Conservation (phyloP, 2,888 invertebrate genomes). For the Diarsia brunnea region DNA sequence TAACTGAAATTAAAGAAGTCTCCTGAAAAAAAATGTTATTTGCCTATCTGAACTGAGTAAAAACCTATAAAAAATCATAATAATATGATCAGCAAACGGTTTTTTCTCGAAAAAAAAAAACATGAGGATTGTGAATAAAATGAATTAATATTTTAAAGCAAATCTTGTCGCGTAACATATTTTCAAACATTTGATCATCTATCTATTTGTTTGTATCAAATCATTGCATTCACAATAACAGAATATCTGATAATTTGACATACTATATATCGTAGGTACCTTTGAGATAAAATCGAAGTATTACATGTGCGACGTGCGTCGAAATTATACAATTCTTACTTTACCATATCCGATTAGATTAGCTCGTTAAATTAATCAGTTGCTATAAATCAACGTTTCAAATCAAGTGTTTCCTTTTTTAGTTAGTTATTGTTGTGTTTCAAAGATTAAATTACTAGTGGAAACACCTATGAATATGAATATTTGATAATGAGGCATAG, state of each 20-base stretch:
- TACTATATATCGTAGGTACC: constrained; percentile 33
- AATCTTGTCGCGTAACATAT: background rate
- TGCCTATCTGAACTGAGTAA: background rate
- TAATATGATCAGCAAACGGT: constrained; percentile 46
- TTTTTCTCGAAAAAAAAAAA: constrained; percentile 44
- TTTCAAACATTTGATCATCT: background rate
- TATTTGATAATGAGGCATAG: background rate
- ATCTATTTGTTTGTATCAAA: constrained; percentile 4
- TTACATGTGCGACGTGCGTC: no score
- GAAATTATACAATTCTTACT: constrained; percentile 23
- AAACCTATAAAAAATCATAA: background rate
- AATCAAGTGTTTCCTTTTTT: constrained; percentile 2
- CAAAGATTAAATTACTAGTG: background rate
- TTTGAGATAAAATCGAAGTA: constrained; percentile 47
- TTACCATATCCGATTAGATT: constrained; percentile 35
- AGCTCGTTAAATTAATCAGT: constrained; percentile 7
- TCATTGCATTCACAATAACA: constrained; percentile 38
- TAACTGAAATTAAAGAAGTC: background rate
- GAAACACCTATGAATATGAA: background rate
- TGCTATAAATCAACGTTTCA: background rate
- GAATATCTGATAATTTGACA: background rate
- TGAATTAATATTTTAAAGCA: background rate
- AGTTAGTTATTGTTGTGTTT: background rate
- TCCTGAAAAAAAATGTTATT: constrained; percentile 33
- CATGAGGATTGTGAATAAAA: constrained; percentile 38